Percentiles rank a stretch among this genome's conserved stretches.
Conservation (phyloP, 2,113 vertebrate genomes). For the Monopterus albus region DNA sequence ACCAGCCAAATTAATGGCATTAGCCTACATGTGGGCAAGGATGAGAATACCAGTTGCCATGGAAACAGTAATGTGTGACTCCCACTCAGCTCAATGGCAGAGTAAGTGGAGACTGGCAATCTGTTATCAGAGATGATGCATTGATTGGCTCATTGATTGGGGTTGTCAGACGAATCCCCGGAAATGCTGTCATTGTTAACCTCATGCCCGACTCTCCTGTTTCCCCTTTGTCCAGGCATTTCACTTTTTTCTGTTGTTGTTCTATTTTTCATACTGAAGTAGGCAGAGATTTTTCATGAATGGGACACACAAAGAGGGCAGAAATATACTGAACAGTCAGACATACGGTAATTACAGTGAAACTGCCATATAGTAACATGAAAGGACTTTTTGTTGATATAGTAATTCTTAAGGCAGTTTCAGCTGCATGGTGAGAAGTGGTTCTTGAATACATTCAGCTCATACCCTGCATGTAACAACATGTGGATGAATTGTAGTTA, state of each 20-base stretch:
- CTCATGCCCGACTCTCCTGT: not conserved
- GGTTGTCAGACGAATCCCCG: conserved; percentile 34
- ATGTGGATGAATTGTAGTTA: conserved; percentile 4
- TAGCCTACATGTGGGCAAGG: conserved; percentile 48
- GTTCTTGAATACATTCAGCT: not conserved
- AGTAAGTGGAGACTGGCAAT: conserved; percentile 54
- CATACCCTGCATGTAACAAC: not conserved
- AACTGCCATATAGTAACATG: not conserved
- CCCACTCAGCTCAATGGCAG: conserved; percentile 62
- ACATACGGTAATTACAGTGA: not conserved
- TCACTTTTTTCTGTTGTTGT: not conserved
- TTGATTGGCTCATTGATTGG: conserved; percentile 64
- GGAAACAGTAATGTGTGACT: conserved; percentile 72
- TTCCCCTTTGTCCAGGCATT: conserved; percentile 14
- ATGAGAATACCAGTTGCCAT: conserved; percentile 67
- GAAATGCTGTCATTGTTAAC: conserved; percentile 38
- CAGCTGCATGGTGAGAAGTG: not conserved
- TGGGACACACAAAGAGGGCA: not conserved
- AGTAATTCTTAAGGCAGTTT: not conserved
- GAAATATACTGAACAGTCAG: not conserved
- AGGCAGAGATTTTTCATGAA: conserved; percentile 45
- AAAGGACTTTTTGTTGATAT: not conserved
- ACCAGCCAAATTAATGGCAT: conserved; percentile 53
- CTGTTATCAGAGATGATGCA: conserved; percentile 58
- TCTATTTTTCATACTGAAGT: not conserved